These are phyloP conservation scores for Agrochola lota DNA, from an alignment of 2,888 invertebrate genomes.

Conservation along the genomic window DNA sequence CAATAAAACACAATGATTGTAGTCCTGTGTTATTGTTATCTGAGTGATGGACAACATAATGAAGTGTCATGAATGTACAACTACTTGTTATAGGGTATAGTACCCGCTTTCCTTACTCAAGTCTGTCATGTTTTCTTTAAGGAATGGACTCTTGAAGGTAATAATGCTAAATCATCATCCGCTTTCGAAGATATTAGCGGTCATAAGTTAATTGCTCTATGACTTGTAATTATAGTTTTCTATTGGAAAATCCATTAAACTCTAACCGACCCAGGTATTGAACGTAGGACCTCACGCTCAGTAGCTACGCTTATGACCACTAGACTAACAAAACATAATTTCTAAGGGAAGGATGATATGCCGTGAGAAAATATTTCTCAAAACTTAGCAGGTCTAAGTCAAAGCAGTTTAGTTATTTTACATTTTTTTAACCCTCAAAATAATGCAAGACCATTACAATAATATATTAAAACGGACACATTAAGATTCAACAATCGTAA, in stretches of 20 bases:
- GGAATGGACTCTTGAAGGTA: not conserved
- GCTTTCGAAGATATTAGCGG: constrained; percentile 29
- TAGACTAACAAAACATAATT: not conserved
- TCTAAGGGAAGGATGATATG: not conserved
- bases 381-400: not conserved
- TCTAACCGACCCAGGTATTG: not conserved
- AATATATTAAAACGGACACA: constrained; percentile 43
- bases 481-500: constrained; percentile 53
- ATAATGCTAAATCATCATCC: constrained; percentile 28
- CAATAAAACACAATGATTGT: constrained; percentile 5
- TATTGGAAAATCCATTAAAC: not conserved
- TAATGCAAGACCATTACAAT: constrained; percentile 6
- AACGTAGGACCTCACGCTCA: not conserved
- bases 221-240: constrained; percentile 4
- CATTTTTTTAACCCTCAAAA: not conserved
- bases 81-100: constrained; percentile 11
- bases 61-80: constrained; percentile 36
- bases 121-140: constrained; percentile 8
- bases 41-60: constrained; percentile 25
- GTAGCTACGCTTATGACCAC: too few species aligned
- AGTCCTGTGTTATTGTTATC: not conserved
- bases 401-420: not conserved
- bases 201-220: not conserved
- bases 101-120: constrained; percentile 33
- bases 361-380: not conserved